Base-by-base conservation (phyloP, 2,888 invertebrate species). In the Cheilosia soror region DNA sequence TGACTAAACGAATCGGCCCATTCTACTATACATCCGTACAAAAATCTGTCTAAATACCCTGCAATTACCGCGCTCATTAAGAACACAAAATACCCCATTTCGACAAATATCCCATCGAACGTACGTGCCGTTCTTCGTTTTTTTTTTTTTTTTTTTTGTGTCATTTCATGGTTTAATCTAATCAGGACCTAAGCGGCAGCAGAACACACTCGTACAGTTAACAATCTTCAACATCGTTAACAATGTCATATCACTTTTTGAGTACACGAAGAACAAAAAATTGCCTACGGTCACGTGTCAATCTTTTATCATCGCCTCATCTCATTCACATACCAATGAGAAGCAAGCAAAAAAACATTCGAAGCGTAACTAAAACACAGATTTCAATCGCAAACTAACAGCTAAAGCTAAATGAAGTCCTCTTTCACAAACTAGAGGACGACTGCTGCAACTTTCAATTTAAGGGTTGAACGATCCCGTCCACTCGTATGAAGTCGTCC, bases 151-250 rank as follows among this genome's bases (percentile, higher is more conserved):
- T 20, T 20, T 57, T 49, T 84, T 53, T 84, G 84, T 84, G 84
- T 84, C 76, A 77, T 85, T 85, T 66, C 81, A 76, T 27, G 81
- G 81, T 85, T 80, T 85, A 85, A 85, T 85, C 85, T 85, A 85
- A 85, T 85, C 85, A 53, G 51, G 57, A 68, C 37, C 15, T 57
- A 57, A 66, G 72, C 66, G 40, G 31, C 63, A 53, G 29, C 44
- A 37, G 37, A 33, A 55, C 72, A 66, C 72, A 66, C 71, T 33
- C 65, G 73, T 27, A 62, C 58, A 85, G 76, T 77, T 76, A 81
- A 76, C 76, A 85, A 80, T 76, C 80, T 80, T 72, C 42, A 68
- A 75, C 76, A 80, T 85, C 76, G 85, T 81, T 85, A 85, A 85
- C 85, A 81, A 81, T 77, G 85, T 80, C 76, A 81, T 85, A 81